Evolutionary conservation across 1,140 invertebrate species (phyloP), one percentile per base, ranked within the genome.

Genomic region (Rhynchophorus ferrugineus): DNA sequence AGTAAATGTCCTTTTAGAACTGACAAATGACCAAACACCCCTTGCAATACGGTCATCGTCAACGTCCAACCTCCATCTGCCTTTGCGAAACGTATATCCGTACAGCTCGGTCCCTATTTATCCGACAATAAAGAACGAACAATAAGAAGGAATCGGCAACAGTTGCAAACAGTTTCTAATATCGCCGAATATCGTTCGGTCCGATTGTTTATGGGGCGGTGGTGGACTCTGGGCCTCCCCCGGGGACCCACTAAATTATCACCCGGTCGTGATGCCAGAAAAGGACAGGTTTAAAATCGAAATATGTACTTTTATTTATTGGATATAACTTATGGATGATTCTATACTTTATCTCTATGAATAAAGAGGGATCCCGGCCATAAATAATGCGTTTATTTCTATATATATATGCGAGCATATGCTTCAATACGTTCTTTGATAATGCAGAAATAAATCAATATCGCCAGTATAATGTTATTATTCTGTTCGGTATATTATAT

Each of bases 121-220:
- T 18, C 38, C 9, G 6, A 34, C 37, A 49, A 43, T 34, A 49
- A 51, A 24, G 20, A 49, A 42, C 39, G 9, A 44, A 53, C 50
- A 53, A 53, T 53, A 46, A 53, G 44, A 24, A 53, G 44, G 43
- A 53, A 45, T 53, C 41, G 50, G 50, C 44, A 53, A 53, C 50
- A 53, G 50, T 45, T 53, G 50, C 50, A 16, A 18, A 17, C 50
- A 45, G 43, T 46, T 53, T 53, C 50, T 53, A 46, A 53, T 53
- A 53, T 53, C 44, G 37, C 24, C 50, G 24, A 53, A 53, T 53
- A 53, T 53, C 50, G 49, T 53, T 53, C 46, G 50, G 45, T 41
- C 29, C 39, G 50, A 53, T 53, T 45, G 45, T 53, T 53, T 53
- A 53, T 53, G 33, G 49, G 41, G 43, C 41, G 22, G 24, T 37